Evolutionary conservation across 64 coral and sea anemone species (phyloP), one percentile per base, ranked within the genome.

Genomic region (Astreopora myriophthalma): DNA sequence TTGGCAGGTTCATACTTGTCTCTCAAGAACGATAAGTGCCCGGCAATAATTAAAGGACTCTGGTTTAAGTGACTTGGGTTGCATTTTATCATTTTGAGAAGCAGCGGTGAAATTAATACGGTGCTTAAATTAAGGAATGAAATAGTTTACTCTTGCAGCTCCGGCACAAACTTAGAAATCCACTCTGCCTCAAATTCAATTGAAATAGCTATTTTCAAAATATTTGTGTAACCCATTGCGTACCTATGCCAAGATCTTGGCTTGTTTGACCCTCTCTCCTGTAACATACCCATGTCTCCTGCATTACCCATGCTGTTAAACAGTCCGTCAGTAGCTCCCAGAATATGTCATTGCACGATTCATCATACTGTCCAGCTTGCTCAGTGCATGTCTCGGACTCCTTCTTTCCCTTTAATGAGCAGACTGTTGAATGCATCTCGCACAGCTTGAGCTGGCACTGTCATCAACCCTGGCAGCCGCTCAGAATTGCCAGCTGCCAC

Each of bases 251-350:
- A 99, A 57, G 23, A 99, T 95, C 64, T 96, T 99, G 69, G 97
- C 97, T 33, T 99, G 97, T 57, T 95, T 92, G 24, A 99, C 97
- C 97, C 95, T 99, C 87, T 99, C 97, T n/a, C n/a, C n/a, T n/a
- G n/a, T n/a, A n/a, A n/a, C n/a, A n/a, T n/a, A n/a, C n/a, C n/a
- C n/a, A n/a, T n/a, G n/a, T n/a, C n/a, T 27, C 97, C 97, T 85
- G 97, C 97, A 72, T 99, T 99, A 2, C 97, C 97, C 97, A 99
- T 99, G 89, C 97, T 99, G 58, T 99, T 99, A 23, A 99, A 99
- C 82, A 99, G 73, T 22, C 97, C 89, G 66, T 99, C 97, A 16
- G 97, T 95, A 22, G 97, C 97, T 34, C 93, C 93, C 0, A 99
- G 86, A 31, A 99, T n/a, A n/a, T 99, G 16, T 91, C 85, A 64